Evolutionary conservation across 53 echinoderm and acorn worm species (phyloP).

Genomic region (Temnopleurus reevesii): DNA sequence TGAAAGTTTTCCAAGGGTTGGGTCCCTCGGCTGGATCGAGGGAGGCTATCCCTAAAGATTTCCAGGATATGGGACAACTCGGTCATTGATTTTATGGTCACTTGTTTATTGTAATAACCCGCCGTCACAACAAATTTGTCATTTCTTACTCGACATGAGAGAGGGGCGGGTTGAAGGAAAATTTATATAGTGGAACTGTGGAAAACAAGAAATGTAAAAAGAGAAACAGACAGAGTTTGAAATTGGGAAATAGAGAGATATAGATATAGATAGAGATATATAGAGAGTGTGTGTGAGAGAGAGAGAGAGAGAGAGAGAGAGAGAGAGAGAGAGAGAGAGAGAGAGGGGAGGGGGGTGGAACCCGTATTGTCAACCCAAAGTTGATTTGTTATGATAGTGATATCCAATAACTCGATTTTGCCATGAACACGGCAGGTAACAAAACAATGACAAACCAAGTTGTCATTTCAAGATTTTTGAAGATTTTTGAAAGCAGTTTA

Average conservation of each 20-base stretch:
- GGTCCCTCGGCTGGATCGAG: background rate
- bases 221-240: background rate
- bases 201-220: background rate
- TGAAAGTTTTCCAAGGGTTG: slow-evolving; percentile 34
- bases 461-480: background rate
- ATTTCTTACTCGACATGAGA: background rate
- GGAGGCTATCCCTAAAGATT: slow-evolving; percentile 27
- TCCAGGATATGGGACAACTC: slow-evolving; percentile 35
- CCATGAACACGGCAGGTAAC: background rate
- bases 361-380: background rate
- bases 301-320: background rate
- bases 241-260: background rate
- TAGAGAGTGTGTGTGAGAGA: background rate
- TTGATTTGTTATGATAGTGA: background rate
- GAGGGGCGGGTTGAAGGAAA: background rate
- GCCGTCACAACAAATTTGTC: slow-evolving; percentile 47
- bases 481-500: background rate
- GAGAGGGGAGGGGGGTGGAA: background rate
- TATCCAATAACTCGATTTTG: background rate
- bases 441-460: background rate
- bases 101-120: slow-evolving; percentile 29
- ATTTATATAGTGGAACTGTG: background rate
- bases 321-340: background rate
- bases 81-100: slow-evolving; percentile 43
- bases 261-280: background rate